Percentiles rank a stretch among this genome's conserved stretches.
phyloP scores from a whole-genome alignment of 2,113 vertebrate genomes.

The Geococcyx californianus region DNA sequence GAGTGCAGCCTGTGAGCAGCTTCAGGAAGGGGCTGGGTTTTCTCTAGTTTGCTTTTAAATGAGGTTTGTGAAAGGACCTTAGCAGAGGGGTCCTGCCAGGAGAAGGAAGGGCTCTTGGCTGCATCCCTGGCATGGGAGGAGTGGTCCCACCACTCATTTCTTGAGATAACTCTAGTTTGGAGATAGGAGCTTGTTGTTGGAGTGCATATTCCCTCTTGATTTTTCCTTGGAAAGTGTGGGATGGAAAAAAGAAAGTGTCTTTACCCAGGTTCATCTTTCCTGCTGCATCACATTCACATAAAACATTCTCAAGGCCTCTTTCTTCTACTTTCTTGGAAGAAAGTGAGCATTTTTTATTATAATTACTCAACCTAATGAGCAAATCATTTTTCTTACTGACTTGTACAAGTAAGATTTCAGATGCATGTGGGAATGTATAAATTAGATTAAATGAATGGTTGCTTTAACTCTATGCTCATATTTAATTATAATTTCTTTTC shows the following conservation, averaged over 20 bases:
- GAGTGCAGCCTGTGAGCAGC: background rate
- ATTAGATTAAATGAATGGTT: background rate
- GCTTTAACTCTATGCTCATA: background rate
- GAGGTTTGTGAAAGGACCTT: background rate
- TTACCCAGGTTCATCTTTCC: background rate
- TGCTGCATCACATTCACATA: background rate
- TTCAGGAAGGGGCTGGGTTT: background rate
- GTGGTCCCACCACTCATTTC: background rate
- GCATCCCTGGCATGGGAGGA: background rate
- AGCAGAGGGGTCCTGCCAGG: accelerated
- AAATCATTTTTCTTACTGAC: background rate
- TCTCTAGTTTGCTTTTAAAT: background rate
- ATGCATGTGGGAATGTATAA: background rate
- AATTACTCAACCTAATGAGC: background rate
- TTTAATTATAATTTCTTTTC: background rate
- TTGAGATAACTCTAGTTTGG: background rate
- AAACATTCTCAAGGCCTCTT: background rate
- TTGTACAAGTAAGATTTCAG: background rate
- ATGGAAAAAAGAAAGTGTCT: background rate
- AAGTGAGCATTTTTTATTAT: background rate
- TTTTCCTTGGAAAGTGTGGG: background rate
- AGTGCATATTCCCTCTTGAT: background rate
- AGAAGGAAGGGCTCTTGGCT: background rate
- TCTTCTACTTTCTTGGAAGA: background rate
- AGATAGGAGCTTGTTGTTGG: background rate